phyloP scores from a whole-genome alignment of 2,797 vertebrate species.

The Odontamblyopus lacepedii region DNA sequence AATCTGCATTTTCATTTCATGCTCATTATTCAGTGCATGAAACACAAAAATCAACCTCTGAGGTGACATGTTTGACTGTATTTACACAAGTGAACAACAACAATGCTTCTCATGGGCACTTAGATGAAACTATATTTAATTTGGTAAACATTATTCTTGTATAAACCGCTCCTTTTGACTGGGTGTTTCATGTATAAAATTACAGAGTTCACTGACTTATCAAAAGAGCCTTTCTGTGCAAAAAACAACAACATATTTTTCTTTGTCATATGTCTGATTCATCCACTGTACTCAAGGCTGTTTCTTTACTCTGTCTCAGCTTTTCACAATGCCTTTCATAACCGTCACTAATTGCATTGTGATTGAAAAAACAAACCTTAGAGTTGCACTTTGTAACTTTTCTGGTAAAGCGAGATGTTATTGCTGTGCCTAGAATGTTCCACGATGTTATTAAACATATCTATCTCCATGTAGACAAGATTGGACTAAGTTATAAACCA shows the following conservation, averaged over 20 bases:
- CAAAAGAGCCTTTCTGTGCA: slow-evolving; percentile 7
- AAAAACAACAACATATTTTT: background rate
- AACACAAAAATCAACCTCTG: background rate
- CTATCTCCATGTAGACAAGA: too few relatives aligned
- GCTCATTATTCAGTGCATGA: background rate
- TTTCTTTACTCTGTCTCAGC: slow-evolving; percentile 6
- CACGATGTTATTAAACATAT: too few relatives aligned
- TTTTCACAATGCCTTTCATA: slow-evolving; percentile 1
- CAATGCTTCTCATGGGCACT: background rate
- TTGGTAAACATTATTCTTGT: slow-evolving; percentile 2
- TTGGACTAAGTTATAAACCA: too few relatives aligned
- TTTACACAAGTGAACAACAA: background rate
- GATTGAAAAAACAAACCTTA: slow-evolving; percentile 70
- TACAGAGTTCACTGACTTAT: slow-evolving; percentile 13
- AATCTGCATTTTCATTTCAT: background rate
- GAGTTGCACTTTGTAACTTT: slow-evolving; percentile 19
- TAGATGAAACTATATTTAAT: slow-evolving; percentile 6
- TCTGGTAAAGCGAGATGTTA: too few relatives aligned
- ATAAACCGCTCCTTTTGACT: slow-evolving; percentile 4
- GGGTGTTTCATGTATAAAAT: slow-evolving; percentile 14
- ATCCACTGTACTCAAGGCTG: slow-evolving; percentile 12
- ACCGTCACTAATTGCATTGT: slow-evolving; percentile 21
- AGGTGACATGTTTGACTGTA: background rate
- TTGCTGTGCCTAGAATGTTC: too few relatives aligned
- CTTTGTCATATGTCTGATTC: slow-evolving; percentile 7